phyloP scores from a whole-genome alignment of 1,140 invertebrate species.

The Zaprionus inermis region DNA sequence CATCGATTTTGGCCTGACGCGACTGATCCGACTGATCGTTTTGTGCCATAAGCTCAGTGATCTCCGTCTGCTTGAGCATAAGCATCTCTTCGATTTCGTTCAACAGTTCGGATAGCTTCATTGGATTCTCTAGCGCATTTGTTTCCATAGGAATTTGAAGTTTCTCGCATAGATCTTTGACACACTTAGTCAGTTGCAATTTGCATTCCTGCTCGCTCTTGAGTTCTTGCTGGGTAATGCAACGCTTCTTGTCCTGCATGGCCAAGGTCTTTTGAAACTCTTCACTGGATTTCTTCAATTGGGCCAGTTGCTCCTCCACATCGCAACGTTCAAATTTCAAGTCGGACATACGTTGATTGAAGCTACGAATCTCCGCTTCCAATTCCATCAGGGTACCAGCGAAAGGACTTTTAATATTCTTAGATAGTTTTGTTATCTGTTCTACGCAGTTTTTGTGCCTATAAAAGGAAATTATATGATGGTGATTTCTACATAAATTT shows the following conservation, averaged over 20 bases:
- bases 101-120: slow-evolving; percentile 38
- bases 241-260: slow-evolving; percentile 60
- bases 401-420: slow-evolving; percentile 70
- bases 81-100: slow-evolving; percentile 65
- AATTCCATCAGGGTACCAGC: slow-evolving; percentile 84
- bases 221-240: slow-evolving; percentile 56
- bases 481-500: neutral
- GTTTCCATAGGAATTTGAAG: slow-evolving; percentile 52
- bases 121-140: slow-evolving; percentile 32
- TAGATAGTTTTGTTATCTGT: slow-evolving; percentile 60
- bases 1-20: slow-evolving; percentile 85
- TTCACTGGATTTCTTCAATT: slow-evolving; percentile 85
- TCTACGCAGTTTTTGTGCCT: slow-evolving; percentile 78
- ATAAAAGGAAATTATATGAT: neutral
- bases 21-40: slow-evolving; percentile 81
- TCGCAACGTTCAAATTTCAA: slow-evolving; percentile 84
- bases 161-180: slow-evolving; percentile 60
- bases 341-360: slow-evolving; percentile 75
- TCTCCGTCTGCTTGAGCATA: slow-evolving; percentile 62
- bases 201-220: slow-evolving; percentile 67
- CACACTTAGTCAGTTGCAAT: slow-evolving; percentile 56
- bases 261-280: slow-evolving; percentile 84
- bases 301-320: slow-evolving; percentile 71
- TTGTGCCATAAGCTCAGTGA: slow-evolving; percentile 56
- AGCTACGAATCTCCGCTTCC: slow-evolving; percentile 85